These are phyloP conservation scores for Thymelicus sylvestris DNA, from an alignment of 2,888 invertebrate species.

Conservation along the genomic window DNA sequence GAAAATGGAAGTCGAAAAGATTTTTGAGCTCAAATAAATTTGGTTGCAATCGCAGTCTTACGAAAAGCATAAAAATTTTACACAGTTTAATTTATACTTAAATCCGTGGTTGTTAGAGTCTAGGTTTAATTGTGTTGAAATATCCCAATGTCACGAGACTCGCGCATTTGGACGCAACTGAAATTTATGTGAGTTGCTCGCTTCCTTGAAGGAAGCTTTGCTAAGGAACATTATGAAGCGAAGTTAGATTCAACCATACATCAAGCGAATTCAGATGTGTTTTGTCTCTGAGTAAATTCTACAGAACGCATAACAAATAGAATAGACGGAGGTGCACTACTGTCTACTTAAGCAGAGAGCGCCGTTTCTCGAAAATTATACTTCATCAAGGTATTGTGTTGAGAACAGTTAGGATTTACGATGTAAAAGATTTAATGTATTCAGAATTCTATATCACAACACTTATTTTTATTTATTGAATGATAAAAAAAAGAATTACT, in stretches of 20 bases:
- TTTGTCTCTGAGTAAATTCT: slow-evolving; percentile 27
- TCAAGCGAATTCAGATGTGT: slow-evolving; percentile 38
- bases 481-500: too few species aligned
- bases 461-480: too few species aligned
- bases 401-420: neutral
- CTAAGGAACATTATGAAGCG: slow-evolving; percentile 34
- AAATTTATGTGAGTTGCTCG: slow-evolving; percentile 32
- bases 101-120: slow-evolving; percentile 15
- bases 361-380: neutral
- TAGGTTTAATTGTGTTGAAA: slow-evolving; percentile 22
- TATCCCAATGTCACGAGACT: neutral
- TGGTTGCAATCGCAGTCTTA: slow-evolving; percentile 25
- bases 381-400: neutral
- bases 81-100: slow-evolving; percentile 15
- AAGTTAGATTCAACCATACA: slow-evolving; percentile 40
- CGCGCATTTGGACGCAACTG: slow-evolving; percentile 29
- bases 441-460: too few species aligned
- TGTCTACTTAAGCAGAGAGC: neutral
- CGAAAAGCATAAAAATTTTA: slow-evolving; percentile 10
- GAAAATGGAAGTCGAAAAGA: slow-evolving; percentile 16
- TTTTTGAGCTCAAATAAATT: slow-evolving; percentile 32
- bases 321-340: slow-evolving; percentile 8
- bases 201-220: slow-evolving; percentile 35
- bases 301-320: slow-evolving; percentile 10
- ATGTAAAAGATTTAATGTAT: neutral